A percentile compares a stretch with the other conserved stretches of the same genome.
These are phyloP conservation scores for Leiothrix lutea DNA, from an alignment of 2,113 vertebrate genomes.

Conservation along the genomic window DNA sequence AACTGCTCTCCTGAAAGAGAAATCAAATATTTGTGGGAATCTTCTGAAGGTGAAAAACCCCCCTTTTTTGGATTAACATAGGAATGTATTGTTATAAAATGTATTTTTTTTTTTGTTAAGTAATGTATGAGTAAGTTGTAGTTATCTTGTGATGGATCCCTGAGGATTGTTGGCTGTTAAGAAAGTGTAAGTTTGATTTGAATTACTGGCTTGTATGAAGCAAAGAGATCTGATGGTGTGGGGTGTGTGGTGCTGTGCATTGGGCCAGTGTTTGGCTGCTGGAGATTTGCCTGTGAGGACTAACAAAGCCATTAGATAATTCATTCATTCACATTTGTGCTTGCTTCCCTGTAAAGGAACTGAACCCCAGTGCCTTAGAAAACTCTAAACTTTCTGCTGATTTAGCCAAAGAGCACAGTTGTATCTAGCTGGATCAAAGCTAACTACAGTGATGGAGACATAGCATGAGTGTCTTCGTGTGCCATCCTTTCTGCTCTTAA, in stretches of 20 bases:
- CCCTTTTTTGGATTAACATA: not conserved
- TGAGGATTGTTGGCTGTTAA: not conserved
- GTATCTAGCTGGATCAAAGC: not conserved
- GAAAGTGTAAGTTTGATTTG: not conserved
- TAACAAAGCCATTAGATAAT: not conserved
- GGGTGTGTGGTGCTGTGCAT: not conserved
- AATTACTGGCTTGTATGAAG: not conserved
- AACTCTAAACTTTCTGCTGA: not conserved
- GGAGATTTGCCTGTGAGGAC: not conserved
- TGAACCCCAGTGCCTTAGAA: not conserved
- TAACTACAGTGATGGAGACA: not conserved
- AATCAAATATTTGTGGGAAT: not conserved
- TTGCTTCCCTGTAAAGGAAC: not conserved
- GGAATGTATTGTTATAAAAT: not conserved
- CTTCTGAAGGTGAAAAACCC: not conserved
- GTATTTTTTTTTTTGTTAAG: not conserved
- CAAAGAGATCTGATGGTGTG: not conserved
- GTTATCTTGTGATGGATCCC: not conserved
- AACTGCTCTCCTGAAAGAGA: not conserved
- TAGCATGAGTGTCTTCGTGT: not conserved
- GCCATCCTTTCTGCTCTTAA: not conserved
- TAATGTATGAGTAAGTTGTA: not conserved
- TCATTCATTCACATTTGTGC: not conserved
- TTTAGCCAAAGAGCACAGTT: not conserved
- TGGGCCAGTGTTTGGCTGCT: not conserved